These are phyloP conservation scores for Crematogaster levior DNA, from an alignment of 2,888 invertebrate genomes.

Conservation along the genomic window DNA sequence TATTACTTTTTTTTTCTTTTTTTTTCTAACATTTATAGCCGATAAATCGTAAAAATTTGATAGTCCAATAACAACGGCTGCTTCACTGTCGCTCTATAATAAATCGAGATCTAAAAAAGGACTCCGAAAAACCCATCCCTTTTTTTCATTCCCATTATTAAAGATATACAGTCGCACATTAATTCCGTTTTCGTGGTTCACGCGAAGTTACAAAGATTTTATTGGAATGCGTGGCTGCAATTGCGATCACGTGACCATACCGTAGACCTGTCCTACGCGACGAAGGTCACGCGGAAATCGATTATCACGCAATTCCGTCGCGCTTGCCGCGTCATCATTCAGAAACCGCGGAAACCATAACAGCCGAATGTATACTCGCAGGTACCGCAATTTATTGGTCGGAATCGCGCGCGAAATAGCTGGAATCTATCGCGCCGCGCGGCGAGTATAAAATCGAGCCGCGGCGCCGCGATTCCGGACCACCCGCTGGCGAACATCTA, in stretches of 20 bases:
- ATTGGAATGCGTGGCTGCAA: no score
- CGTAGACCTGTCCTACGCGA: neutral
- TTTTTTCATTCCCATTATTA: neutral
- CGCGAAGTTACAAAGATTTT: neutral
- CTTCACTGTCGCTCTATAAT: neutral
- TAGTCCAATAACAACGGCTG: neutral
- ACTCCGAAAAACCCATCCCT: neutral
- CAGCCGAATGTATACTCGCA: neutral
- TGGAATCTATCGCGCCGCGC: constrained; percentile 1
- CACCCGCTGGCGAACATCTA: constrained; percentile 19
- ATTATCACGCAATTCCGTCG: constrained; percentile 1
- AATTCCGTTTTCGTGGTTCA: neutral
- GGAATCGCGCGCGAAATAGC: constrained; percentile 10
- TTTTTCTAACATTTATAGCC: neutral
- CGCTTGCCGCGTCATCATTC: neutral
- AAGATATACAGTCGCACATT: no score
- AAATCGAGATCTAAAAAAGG: neutral
- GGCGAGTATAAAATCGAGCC: constrained; percentile 6
- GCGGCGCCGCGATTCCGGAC: neutral
- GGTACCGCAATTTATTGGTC: constrained; percentile 7
- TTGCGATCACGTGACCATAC: neutral
- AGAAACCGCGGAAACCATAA: constrained; percentile 11
- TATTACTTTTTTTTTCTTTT: neutral
- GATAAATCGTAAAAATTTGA: neutral
- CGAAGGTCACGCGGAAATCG: constrained; percentile 19